Conservation (phyloP, 2,113 vertebrate species). For the Arizona elegans region DNA sequence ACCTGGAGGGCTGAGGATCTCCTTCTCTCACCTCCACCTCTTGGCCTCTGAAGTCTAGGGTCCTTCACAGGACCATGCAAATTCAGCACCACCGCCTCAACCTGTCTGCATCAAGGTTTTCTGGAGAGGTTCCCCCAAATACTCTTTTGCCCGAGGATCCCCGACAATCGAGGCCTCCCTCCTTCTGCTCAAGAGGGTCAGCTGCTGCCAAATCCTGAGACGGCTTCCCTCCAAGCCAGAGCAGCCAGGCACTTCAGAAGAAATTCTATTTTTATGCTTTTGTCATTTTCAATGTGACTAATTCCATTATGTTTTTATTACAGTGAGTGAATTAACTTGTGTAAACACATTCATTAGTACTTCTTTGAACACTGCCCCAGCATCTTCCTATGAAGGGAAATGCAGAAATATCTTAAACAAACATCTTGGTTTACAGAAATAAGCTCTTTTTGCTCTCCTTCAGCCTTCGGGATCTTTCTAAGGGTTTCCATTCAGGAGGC, state of each 20-base stretch:
- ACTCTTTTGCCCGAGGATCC: background rate
- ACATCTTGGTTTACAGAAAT: background rate
- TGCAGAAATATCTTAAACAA: background rate
- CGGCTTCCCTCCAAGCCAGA: background rate
- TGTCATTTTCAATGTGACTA: background rate
- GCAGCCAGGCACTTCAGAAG: background rate
- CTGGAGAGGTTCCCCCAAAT: background rate
- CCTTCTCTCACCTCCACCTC: background rate
- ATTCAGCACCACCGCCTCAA: background rate
- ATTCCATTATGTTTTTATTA: background rate
- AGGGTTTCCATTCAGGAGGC: background rate
- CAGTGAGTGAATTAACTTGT: background rate
- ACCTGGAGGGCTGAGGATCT: background rate
- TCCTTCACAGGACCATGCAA: background rate
- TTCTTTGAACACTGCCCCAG: background rate
- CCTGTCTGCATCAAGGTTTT: background rate
- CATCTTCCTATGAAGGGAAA: background rate
- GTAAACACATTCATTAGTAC: background rate
- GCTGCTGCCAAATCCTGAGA: background rate
- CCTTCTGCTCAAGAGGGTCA: background rate
- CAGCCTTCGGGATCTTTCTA: background rate
- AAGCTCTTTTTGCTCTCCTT: background rate
- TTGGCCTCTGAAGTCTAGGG: background rate
- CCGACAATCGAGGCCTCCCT: background rate
- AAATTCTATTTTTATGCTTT: background rate